phyloP scores from a whole-genome alignment of 1,140 invertebrate genomes.

The Bombus confusus region DNA sequence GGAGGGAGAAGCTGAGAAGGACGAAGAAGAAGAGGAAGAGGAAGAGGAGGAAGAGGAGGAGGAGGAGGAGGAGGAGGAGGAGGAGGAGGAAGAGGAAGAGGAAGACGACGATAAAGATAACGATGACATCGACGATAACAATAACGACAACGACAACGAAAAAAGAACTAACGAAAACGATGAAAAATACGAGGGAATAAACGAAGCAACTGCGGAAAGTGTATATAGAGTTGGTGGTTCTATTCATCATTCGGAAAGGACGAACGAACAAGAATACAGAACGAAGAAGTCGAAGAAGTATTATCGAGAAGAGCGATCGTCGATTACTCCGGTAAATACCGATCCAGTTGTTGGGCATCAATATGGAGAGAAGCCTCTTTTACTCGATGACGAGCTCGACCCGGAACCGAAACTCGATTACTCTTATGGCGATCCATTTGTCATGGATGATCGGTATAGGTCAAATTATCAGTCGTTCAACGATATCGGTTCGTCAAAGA shows the following conservation, averaged over 20 bases:
- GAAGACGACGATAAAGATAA: not conserved
- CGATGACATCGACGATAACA: not conserved
- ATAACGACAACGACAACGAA: conserved; percentile 74
- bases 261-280: conserved; percentile 84
- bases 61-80: not conserved
- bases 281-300: conserved; percentile 65
- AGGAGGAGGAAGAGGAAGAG: not conserved
- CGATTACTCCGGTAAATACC: conserved; percentile 64
- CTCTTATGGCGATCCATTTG: conserved; percentile 79
- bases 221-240: conserved; percentile 86
- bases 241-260: conserved; percentile 88
- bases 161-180: conserved; percentile 82
- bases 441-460: conserved; percentile 73
- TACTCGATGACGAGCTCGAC: conserved; percentile 91
- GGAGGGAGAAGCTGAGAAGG: not conserved
- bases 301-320: conserved; percentile 41
- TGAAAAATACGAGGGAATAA: conserved; percentile 76
- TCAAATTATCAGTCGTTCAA: conserved; percentile 66
- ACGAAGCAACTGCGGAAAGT: conserved; percentile 87
- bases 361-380: conserved; percentile 89
- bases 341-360: conserved; percentile 87
- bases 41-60: not conserved
- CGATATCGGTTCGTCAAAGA: conserved; percentile 71
- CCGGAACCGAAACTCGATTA: conserved; percentile 83
- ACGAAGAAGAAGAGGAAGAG: not conserved